Conservation (phyloP, 1,140 invertebrate species). For the Dinoponera quadriceps region DNA sequence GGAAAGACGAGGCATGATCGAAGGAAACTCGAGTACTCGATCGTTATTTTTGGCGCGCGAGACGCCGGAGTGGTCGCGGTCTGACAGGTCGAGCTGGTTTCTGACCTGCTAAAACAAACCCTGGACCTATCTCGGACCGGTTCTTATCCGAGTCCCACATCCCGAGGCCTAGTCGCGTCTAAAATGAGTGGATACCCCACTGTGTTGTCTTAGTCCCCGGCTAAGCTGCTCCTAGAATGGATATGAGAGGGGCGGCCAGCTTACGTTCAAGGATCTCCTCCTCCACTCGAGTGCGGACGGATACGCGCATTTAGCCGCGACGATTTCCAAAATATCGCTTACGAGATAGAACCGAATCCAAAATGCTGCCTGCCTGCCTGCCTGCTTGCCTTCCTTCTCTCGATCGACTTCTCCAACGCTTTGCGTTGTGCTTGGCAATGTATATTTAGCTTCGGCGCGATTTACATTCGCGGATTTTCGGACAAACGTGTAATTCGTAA, state of each 20-base stretch:
- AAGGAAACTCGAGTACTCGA: constrained; percentile 44
- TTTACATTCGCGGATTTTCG: not conserved
- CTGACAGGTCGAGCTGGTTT: constrained; percentile 61
- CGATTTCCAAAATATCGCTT: constrained; percentile 25
- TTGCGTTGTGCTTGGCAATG: too few relatives aligned
- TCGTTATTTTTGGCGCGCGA: constrained; percentile 69
- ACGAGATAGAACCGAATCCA: constrained; percentile 13
- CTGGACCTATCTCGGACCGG: constrained; percentile 69
- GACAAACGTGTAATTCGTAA: too few relatives aligned
- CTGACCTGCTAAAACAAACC: constrained; percentile 78
- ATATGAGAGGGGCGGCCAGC: constrained; percentile 3
- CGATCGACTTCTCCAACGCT: not conserved
- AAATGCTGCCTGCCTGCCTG: not conserved
- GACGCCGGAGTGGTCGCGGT: constrained; percentile 24
- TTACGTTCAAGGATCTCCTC: constrained; percentile 1
- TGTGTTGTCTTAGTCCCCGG: constrained; percentile 70
- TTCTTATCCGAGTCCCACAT: constrained; percentile 53
- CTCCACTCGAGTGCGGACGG: not conserved
- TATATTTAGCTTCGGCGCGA: not conserved
- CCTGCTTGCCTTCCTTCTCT: not conserved
- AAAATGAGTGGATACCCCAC: constrained; percentile 60
- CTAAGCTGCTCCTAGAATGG: constrained; percentile 40
- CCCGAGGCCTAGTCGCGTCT: constrained; percentile 38
- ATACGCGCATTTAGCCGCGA: not conserved
- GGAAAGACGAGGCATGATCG: not conserved